phyloP scores from a whole-genome alignment of 2,888 invertebrate genomes.

The Dysmachus trigonus region DNA sequence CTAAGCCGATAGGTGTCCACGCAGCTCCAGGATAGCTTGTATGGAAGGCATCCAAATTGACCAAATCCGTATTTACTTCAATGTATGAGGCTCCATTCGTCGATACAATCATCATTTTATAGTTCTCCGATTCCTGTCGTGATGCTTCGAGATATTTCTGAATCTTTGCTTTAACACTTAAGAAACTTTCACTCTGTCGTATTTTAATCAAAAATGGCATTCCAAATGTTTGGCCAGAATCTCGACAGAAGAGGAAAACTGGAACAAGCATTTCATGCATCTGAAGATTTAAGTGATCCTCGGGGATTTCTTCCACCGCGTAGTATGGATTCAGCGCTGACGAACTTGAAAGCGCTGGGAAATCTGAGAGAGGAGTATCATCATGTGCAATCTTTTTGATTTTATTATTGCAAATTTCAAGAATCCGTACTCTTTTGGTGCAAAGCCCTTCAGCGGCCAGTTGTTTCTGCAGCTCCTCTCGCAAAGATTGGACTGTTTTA shows the following conservation, averaged over 20 bases:
- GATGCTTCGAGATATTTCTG: conserved; percentile 55
- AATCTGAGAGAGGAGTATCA: conserved; percentile 72
- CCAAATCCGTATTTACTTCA: neutral
- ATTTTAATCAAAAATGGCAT: conserved; percentile 91
- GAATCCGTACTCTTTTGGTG: conserved; percentile 85
- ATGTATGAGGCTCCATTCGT: neutral
- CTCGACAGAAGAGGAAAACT: conserved; percentile 97
- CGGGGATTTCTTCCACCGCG: conserved; percentile 94
- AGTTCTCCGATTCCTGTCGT: neutral
- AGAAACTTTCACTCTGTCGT: conserved; percentile 89
- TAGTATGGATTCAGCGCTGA: conserved; percentile 55
- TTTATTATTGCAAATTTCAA: conserved; percentile 80
- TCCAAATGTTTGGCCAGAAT: conserved; percentile 91
- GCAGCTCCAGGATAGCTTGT: neutral
- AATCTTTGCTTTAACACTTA: conserved; percentile 85
- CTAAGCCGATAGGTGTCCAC: neutral
- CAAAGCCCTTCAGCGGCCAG: conserved; percentile 89
- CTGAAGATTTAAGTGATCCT: conserved; percentile 83
- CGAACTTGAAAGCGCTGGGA: conserved; percentile 43
- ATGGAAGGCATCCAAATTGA: neutral
- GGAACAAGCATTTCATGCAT: conserved; percentile 90
- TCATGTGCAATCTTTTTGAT: conserved; percentile 75
- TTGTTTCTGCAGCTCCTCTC: conserved; percentile 93
- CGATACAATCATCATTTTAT: neutral
- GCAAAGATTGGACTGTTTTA: conserved; percentile 87